Base-by-base conservation (phyloP, 2,113 vertebrate genomes). In the Zosterops pallidus region DNA sequence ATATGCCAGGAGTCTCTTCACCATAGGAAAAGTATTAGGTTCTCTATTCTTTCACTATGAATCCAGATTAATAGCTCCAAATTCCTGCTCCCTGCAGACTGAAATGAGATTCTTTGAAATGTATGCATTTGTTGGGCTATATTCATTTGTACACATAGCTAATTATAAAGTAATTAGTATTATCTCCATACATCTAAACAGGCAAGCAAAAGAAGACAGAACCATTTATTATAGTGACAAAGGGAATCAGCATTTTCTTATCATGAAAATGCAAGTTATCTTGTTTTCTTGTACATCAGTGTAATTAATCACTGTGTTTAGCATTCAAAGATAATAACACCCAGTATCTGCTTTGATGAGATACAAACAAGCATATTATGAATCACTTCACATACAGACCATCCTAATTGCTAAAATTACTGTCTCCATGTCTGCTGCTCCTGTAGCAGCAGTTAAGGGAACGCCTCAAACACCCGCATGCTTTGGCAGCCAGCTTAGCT, bases 221-320 rank as follows among this genome's bases (percentile, higher is more conserved):
- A 82, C 83, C 82, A 97, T 97, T 95, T 96, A 96, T 96, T 96
- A 96, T 7, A 90, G 86, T 86, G 91, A 97, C 83, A 96, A 96
- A 95, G 59, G 50, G 37, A 96, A 95, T 96, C 93, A 96, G 93
- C 89, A 94, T 91, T 97, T 94, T 85, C 92, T 97, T 97, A 96
- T 97, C 92, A 93, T 85, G 96, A 85, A 93, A 97, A 83, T 92
- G 82, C 67, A 96, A 88, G 86, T 93, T 96, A 97, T 97, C 95
- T 96, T 96, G 90, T 94, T 95, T 96, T 90, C 93, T 91, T 95
- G 92, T 85, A 89, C 15, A 31, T 47, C 14, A 4, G 17, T 79
- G 90, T 76, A 97, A 97, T 98, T 97, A 97, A 97, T 97, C 96
- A 96, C 83, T 87, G 67, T 77, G 65, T 90, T 96, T 94, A 96